A percentile compares a stretch with the other conserved stretches of the same genome.
These are phyloP conservation scores for Origma solitaria DNA, from an alignment of 2,113 vertebrate genomes.

Conservation along the genomic window DNA sequence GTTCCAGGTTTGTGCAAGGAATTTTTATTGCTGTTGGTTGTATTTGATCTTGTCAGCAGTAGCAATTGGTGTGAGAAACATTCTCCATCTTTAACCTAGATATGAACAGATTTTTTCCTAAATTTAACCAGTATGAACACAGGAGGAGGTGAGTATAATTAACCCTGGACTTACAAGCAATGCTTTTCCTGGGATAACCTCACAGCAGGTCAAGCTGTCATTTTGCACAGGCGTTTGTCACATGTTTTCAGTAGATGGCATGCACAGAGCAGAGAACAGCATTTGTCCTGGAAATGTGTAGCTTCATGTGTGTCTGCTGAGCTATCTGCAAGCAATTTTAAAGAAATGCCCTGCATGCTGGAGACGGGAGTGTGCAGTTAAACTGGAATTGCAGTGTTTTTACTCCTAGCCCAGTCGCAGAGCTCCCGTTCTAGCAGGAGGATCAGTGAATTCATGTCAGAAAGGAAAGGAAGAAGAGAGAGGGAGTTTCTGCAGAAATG, in stretches of 20 bases:
- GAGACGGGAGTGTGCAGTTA: background rate
- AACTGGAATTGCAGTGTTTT: background rate
- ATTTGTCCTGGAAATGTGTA: background rate
- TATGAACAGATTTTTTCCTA: constrained; percentile 40
- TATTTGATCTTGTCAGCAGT: background rate
- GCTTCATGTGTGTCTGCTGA: background rate
- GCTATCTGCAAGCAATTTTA: background rate
- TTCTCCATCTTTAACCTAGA: constrained; percentile 15
- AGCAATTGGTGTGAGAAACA: background rate
- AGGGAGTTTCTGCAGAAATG: background rate
- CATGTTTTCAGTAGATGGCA: constrained; percentile 16
- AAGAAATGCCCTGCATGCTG: background rate
- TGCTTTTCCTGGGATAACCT: constrained; percentile 5
- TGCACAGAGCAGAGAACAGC: background rate
- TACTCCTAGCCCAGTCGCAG: background rate
- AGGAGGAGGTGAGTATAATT: constrained; percentile 4
- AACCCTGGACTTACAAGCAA: constrained; percentile 7
- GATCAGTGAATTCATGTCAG: background rate
- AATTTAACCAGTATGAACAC: constrained; percentile 38
- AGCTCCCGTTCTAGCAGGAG: background rate
- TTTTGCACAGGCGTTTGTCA: background rate
- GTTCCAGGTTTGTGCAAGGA: background rate
- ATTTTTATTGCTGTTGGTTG: background rate
- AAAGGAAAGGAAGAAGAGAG: background rate
- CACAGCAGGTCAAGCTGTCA: background rate